Evolutionary conservation across 2,888 invertebrate species (phyloP), one percentile per base, ranked within the genome.

Genomic region (Arenicola marina): DNA sequence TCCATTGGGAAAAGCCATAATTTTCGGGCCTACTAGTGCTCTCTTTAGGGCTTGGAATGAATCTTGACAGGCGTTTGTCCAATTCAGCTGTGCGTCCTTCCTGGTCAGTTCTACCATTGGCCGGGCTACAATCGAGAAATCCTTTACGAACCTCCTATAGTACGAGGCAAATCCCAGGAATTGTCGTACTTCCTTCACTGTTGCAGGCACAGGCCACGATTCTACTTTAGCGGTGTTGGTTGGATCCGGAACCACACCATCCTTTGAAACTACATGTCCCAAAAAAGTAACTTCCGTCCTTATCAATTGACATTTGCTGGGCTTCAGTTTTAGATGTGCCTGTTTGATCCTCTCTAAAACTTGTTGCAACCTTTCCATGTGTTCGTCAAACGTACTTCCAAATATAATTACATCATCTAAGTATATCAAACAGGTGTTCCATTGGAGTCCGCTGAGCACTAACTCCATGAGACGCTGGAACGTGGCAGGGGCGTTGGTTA

Each of bases 161-260:
- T 70, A 69, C 18, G 65, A 68, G 11, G 56, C 57, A 2, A 24
- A 38, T 11, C 72, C 68, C 15, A 72, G 34, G 38, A 71, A 72
- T 15, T 48, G 26, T 44, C 65, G 58, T 0, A 71, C 46, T 29
- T 71, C 61, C 29, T 65, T 66, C 0, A 51, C 31, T 18, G 18
- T 43, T 0, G 28, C 48, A 18, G 68, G 67, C 1, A 7, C 15
- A 2, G 53, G 53, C 53, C 53, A 53, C 11, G 7, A 28, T 11
- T 24, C 11, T 4, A 53, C 11, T 11, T 31, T 53, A 11, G 4
- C 31, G 4, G 21, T 29, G 7, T 53, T 53, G 29, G 7, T 11
- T 11, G 53, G 28, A 21, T 53, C 31, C 21, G 53, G 26, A 15
- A 4, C 11, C 15, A 53, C 21, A 31, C 53, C 53, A 24, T 53